Evolutionary conservation across 2,113 vertebrate genomes (phyloP).

Genomic region (Sapajus apella): DNA sequence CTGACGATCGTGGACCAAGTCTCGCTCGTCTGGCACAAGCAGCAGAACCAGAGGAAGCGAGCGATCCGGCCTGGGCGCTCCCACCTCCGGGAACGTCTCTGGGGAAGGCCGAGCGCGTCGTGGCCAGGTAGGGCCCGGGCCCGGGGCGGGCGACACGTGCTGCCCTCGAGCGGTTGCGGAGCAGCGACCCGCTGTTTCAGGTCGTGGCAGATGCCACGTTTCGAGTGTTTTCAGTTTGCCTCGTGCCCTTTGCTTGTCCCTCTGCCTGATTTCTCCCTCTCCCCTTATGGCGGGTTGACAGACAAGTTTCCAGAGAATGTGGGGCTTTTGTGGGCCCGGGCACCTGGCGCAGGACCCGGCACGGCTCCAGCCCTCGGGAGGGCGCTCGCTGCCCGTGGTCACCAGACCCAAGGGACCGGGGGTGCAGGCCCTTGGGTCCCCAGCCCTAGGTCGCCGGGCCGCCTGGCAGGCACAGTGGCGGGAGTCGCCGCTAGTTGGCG

Average conservation of each 20-base stretch:
- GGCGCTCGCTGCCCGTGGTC: neutral
- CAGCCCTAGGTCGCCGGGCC: neutral
- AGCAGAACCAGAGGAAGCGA: neutral
- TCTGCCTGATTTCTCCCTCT: constrained; percentile 53
- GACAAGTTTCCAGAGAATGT: neutral
- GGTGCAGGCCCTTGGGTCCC: neutral
- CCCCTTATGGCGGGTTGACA: neutral
- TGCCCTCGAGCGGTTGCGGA: neutral
- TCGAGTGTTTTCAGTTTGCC: constrained; percentile 32
- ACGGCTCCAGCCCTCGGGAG: neutral
- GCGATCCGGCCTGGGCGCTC: too few species aligned
- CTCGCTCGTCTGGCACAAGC: neutral
- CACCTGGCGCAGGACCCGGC: neutral
- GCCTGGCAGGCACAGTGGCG: neutral
- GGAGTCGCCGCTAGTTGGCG: constrained; percentile 69
- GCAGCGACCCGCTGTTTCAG: neutral
- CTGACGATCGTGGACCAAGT: neutral
- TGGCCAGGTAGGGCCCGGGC: constrained; percentile 9
- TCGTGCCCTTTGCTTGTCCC: neutral
- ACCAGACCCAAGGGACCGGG: neutral
- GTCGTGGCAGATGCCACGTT: constrained; percentile 21
- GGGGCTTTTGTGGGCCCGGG: neutral
- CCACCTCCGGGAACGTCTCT: neutral
- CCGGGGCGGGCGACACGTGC: neutral
- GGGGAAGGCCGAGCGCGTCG: neutral